Conservation (phyloP, 2,113 vertebrate genomes). For the Peromyscus leucopus region DNA sequence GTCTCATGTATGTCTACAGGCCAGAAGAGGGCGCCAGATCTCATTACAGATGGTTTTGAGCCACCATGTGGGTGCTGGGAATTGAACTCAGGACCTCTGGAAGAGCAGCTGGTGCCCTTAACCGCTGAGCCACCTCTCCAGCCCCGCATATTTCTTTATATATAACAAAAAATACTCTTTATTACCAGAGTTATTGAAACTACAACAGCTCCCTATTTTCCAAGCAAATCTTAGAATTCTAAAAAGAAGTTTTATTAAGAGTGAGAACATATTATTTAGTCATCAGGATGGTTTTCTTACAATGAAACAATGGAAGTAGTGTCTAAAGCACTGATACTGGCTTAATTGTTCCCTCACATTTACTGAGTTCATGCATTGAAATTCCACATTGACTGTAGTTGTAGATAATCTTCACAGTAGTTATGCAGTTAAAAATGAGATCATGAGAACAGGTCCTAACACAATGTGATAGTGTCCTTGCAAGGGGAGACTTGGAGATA, state of each 20-base stretch:
- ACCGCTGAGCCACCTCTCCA: no score
- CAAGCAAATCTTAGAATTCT: not conserved
- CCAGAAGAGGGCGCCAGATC: no score
- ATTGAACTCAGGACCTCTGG: no score
- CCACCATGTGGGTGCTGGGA: no score
- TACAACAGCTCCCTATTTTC: not conserved
- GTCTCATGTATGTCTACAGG: no score
- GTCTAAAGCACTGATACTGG: not conserved
- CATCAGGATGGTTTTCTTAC: not conserved
- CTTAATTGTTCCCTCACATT: not conserved
- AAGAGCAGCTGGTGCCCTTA: no score
- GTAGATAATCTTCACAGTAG: not conserved
- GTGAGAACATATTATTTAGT: not conserved
- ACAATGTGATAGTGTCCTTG: not conserved
- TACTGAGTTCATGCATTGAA: not conserved
- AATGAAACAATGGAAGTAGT: not conserved
- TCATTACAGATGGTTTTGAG: no score
- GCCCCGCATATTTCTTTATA: not conserved
- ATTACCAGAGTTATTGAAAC: not conserved
- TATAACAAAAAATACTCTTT: not conserved
- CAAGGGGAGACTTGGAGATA: not conserved
- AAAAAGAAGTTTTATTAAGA: not conserved
- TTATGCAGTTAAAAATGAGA: not conserved
- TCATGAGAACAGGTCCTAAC: no score
- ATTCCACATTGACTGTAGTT: not conserved